phyloP scores from a whole-genome alignment of 2,888 invertebrate genomes.

The Acanthosepion pharaonis region DNA sequence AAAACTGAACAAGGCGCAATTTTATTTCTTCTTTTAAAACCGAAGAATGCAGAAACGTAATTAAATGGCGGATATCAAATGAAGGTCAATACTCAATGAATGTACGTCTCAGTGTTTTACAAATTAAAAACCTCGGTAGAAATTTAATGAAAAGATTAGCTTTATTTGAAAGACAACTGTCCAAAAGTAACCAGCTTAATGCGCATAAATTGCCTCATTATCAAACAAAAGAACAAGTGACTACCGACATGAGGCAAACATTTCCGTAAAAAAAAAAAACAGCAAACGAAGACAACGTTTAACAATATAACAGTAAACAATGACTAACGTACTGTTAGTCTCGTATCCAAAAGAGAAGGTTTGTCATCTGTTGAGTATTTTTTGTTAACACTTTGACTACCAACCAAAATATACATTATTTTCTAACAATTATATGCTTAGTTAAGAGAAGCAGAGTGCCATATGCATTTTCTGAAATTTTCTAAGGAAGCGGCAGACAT shows the following conservation, averaged over 20 bases:
- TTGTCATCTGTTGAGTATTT: no score
- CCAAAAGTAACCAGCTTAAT: neutral
- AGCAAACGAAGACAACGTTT: neutral
- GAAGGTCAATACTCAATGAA: neutral
- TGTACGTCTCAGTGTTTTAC: neutral
- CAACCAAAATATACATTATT: no score
- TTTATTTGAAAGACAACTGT: neutral
- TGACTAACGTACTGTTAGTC: no score
- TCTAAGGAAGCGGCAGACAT: no score
- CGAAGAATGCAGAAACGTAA: neutral
- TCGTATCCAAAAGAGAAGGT: no score
- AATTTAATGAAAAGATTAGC: neutral
- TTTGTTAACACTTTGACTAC: no score
- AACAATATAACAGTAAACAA: neutral
- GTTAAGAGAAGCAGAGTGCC: no score
- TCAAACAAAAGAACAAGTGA: neutral
- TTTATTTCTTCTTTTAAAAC: neutral
- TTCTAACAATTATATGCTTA: no score
- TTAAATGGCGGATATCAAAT: neutral
- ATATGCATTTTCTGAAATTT: no score
- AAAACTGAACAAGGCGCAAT: neutral
- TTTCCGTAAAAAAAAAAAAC: neutral
- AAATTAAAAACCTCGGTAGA: neutral
- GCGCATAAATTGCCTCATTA: neutral
- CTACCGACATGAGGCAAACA: neutral